These are phyloP conservation scores for Fulica atra DNA, from an alignment of 2,113 vertebrate species.

Conservation along the genomic window DNA sequence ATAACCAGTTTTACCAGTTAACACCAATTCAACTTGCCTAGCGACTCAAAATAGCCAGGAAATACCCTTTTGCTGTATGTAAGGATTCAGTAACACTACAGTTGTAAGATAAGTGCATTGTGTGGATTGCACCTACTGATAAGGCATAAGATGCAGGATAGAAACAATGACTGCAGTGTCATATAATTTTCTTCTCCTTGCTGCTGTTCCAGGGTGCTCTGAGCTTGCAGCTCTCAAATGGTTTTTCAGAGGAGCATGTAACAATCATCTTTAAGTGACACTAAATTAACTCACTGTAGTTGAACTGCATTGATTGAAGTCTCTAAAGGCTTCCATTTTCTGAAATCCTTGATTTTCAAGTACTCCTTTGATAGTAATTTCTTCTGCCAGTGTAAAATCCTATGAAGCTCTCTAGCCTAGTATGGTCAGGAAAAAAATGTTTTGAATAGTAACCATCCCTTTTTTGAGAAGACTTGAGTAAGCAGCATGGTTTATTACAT, in stretches of 20 bases:
- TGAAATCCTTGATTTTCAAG: background rate
- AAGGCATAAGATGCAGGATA: background rate
- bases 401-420: background rate
- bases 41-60: background rate
- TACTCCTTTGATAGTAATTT: background rate
- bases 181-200: background rate
- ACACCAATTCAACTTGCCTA: rapidly evolving
- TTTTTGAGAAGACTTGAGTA: background rate
- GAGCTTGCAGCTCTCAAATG: background rate
- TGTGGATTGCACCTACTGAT: background rate
- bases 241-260: background rate
- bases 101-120: background rate
- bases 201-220: background rate
- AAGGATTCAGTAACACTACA: background rate
- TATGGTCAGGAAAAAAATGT: background rate
- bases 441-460: background rate
- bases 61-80: background rate
- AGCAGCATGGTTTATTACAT: background rate
- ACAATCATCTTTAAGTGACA: background rate
- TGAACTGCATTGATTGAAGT: background rate
- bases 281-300: background rate
- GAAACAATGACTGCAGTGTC: background rate
- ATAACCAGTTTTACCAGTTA: background rate
- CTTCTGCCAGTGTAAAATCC: background rate
- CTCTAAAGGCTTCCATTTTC: background rate